phyloP scores from a whole-genome alignment of 2,113 vertebrate genomes.

The Eidolon helvum region DNA sequence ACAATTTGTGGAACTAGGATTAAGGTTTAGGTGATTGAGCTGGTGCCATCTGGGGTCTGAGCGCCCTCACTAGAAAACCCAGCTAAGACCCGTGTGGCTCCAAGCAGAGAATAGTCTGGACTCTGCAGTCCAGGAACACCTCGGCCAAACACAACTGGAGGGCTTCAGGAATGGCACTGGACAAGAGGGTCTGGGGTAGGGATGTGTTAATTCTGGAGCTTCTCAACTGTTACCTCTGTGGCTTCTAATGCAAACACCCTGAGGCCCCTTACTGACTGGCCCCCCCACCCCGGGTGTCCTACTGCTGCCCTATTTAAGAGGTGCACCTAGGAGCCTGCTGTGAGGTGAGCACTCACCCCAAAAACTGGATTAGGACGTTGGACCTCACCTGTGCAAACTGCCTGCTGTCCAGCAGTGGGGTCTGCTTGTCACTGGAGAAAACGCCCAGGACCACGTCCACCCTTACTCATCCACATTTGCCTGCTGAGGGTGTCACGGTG shows the following conservation, averaged over 20 bases:
- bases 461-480: background rate
- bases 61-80: background rate
- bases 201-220: background rate
- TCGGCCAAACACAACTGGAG: background rate
- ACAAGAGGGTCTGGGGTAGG: background rate
- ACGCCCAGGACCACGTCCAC: background rate
- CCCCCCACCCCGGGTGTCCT: background rate
- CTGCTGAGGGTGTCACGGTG: background rate
- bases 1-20: background rate
- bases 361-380: background rate
- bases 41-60: background rate
- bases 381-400: too few species aligned
- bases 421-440: background rate
- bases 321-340: background rate
- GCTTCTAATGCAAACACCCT: background rate
- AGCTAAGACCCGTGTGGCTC: background rate
- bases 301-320: too few species aligned
- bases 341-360: fast-evolving
- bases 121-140: background rate
- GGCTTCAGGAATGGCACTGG: background rate
- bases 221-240: background rate
- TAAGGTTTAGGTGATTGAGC: background rate
- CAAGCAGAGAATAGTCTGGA: background rate
- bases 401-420: background rate
- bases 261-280: background rate